These are phyloP conservation scores for Vidua chalybeata DNA, from an alignment of 2,113 vertebrate species.

Conservation along the genomic window DNA sequence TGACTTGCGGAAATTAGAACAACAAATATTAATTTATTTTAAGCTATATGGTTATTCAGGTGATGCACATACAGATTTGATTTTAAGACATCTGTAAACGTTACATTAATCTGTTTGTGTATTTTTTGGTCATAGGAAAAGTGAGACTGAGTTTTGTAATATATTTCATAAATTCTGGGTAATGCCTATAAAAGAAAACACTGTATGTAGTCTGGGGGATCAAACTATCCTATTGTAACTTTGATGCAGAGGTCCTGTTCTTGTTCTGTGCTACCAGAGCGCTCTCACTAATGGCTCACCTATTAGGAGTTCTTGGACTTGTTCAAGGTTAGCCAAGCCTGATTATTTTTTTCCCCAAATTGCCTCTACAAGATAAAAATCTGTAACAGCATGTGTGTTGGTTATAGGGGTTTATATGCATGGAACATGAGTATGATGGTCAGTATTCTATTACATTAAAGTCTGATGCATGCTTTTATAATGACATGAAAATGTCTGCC, in stretches of 20 bases:
- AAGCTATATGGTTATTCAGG: background rate
- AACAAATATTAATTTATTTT: background rate
- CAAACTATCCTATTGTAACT: background rate
- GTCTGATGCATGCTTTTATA: background rate
- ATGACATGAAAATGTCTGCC: rapidly evolving
- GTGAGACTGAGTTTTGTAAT: background rate
- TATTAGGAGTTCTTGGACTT: background rate
- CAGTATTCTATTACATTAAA: rapidly evolving
- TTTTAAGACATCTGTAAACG: background rate
- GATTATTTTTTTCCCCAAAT: background rate
- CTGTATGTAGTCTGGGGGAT: background rate
- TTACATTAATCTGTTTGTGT: background rate
- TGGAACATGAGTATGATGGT: background rate
- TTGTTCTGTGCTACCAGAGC: background rate
- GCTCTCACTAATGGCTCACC: background rate
- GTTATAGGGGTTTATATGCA: background rate
- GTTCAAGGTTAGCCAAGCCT: background rate
- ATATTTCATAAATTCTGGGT: background rate
- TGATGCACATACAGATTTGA: background rate
- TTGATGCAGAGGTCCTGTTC: background rate
- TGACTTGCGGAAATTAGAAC: background rate
- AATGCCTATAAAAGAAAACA: background rate
- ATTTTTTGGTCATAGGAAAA: background rate
- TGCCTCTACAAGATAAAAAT: background rate
- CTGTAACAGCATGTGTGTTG: background rate